These are phyloP conservation scores for Drosophila mettleri DNA, from an alignment of 2,888 invertebrate genomes.

Conservation along the genomic window DNA sequence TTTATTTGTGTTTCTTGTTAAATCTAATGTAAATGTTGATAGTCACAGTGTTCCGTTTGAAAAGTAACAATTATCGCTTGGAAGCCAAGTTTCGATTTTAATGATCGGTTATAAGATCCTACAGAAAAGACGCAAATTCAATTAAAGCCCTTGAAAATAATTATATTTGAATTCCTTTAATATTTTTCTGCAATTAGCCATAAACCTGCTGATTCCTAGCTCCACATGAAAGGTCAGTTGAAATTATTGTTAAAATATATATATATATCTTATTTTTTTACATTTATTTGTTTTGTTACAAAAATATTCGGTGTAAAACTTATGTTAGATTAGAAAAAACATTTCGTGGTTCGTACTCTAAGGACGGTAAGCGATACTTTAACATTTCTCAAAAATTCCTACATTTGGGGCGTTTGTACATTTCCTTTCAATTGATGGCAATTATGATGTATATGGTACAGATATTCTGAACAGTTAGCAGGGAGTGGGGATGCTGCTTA, in stretches of 20 bases:
- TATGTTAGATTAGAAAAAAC: slow-evolving; percentile 63
- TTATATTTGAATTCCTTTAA: not conserved
- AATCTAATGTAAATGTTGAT: slow-evolving; percentile 22
- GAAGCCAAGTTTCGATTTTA: slow-evolving; percentile 1
- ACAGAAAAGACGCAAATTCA: not conserved
- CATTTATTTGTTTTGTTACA: slow-evolving; percentile 51
- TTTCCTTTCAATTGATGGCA: slow-evolving; percentile 69
- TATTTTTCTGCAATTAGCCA: no score
- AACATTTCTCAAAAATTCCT: slow-evolving; percentile 26
- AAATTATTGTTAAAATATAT: slow-evolving; percentile 1
- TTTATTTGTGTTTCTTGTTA: slow-evolving; percentile 10
- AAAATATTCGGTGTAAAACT: slow-evolving; percentile 61
- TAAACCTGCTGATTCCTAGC: no score
- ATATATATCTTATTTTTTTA: slow-evolving; percentile 20
- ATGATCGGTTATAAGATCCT: slow-evolving; percentile 26
- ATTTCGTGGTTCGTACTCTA: slow-evolving; percentile 45
- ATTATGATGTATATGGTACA: slow-evolving; percentile 52
- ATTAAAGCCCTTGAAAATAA: not conserved
- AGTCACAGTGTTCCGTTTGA: not conserved
- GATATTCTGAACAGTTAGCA: slow-evolving; percentile 54
- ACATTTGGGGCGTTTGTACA: slow-evolving; percentile 62
- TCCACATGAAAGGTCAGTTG: not conserved
- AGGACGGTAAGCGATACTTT: slow-evolving; percentile 38
- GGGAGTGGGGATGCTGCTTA: slow-evolving; percentile 41
- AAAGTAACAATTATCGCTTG: not conserved